Base-by-base conservation (phyloP, 2,888 invertebrate species). In the Machimus rusticus region DNA sequence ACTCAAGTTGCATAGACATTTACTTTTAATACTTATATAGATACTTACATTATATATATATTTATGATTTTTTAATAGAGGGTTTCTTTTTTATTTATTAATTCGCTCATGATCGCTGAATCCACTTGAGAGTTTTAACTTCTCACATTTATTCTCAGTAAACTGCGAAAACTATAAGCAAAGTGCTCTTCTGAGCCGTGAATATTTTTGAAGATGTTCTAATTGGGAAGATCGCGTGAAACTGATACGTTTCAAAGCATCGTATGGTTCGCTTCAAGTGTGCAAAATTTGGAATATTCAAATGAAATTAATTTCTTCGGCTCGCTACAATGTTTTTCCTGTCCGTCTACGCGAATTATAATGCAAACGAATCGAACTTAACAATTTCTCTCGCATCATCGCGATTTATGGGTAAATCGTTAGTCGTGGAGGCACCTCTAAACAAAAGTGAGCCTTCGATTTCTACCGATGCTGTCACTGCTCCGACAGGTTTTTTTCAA, bases 401-500 rank as follows among this genome's bases (percentile, higher is more conserved):
- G 31, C 79, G 51, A 79, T 51, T 79, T 46, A 46, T 31, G 46
- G 51, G 16, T 28, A 19, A 43, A 79, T 51, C 51, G 23, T 16
- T 31, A 51, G 12, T 23, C 66, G 28, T 28, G 12, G 23, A 66
- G 6, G 6, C 19, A 46, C 16, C 79, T 51, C 51, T 5, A 79
- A 39, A 79, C 39, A 78, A 78, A 78, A 78, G 43, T 55, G 51
- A 81, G 31, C 19, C 57, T 66, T 82, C 82, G 34, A 66, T 66
- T 82, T 82, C 37, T 57, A 66, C 37, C 57, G 82, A 82, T 82
- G 82, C 37, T 82, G 82, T 82, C 82, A 82, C 57, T 57, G 37
- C 19, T 57, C 19, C 9, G 57, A 55, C 57, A 31, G 82, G 66
- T 66, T 66, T 66, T 66, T 82, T 37, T 8, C 34, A 37, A 82